Base-by-base conservation (phyloP, 2,797 vertebrate species). In the Alectoris magna region DNA sequence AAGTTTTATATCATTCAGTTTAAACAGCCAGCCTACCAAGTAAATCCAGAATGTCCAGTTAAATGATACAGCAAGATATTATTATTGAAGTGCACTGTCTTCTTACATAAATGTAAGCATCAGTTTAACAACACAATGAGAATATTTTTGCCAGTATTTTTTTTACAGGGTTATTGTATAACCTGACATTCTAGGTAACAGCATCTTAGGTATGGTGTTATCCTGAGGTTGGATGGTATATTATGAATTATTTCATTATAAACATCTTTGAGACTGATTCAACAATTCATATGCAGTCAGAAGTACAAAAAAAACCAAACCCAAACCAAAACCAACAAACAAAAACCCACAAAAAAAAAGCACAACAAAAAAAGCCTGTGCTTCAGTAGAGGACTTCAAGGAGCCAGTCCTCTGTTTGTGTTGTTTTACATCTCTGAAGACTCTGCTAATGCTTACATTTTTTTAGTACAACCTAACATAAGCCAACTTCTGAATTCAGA, bases 401-500 rank as follows among this genome's bases (percentile, higher is more conserved):
- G 43, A 91, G n/a, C 22, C 0, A 0, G 34, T 68, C 38, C 27
- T 88, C 51, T 49, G 19, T 69, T 73, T 86, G 49, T 64, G 44
- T 29, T 70, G 51, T 76, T 84, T 88, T 79, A 7, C 53, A 34
- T 43, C 46, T 81, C 21, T 63, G 44, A 84, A 68, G 55, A 15
- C n/a, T 86, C 44, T 88, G 79, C 53, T 71, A 85, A 64, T 26
- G 59, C 53, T 55, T n/a, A 63, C 18, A 36, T 87, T 91, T 95
- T 92, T 87, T 7, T 87, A 60, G 53, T 58, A 75, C 18, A 73
- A 23, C 5, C 58, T 76, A 78, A 70, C 34, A 53, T 36, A 81
- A 67, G 36, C 76, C 60, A 86, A 55, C 81, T 88, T 87, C 60
- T n/a, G 88, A 91, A 85, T 92, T 70, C 76, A 93, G 86, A 59